Evolutionary conservation across 2,113 vertebrate species (phyloP), one percentile per base, ranked within the genome.

Genomic region (Pachyramphus minor): DNA sequence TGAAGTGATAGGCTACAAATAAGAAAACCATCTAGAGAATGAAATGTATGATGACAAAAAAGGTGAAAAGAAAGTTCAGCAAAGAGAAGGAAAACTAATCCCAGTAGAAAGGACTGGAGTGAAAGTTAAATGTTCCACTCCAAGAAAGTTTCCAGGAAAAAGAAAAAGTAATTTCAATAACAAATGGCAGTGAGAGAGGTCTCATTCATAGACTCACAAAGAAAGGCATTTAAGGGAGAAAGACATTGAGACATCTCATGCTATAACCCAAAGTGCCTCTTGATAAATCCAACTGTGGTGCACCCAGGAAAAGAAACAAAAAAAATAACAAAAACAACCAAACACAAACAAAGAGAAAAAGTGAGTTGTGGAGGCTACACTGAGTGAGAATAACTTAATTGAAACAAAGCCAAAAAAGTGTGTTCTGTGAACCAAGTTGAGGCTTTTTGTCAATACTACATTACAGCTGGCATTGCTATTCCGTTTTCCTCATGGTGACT

Each of bases 1-100:
- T 78, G 8, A 79, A 96, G 59, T 39, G 35, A 90, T 86, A 69
- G 68, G 35, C 84, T 95, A 93, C 84, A 96, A 97, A 96, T 82
- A n/a, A 97, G 86, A 87, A 95, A 87, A 92, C 42, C 12, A 8
- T 47, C 69, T 59, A 55, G 73, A 50, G 52, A 96, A 93, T 59
- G 59, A 89, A 97, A 95, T 86, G 87, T 22, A 42, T 88, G 93
- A 90, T 74, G 63, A 89, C 49, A 88, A 75, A 67, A 92, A 86
- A 89, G 37, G 80, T 81, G 79, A 96, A 87, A 45, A 88, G 56
- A 86, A 94, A 69, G 50, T 79, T 84, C 69, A 92, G 8, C 31
- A 69, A 42, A 89, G 55, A 64, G 78, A 89, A 94, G n/a, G 19
- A 93, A 95, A 95, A 87, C 37, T 13, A 25, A 82, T 67, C 18